phyloP scores from a whole-genome alignment of 1,140 invertebrate genomes.

The Cydia splendana region DNA sequence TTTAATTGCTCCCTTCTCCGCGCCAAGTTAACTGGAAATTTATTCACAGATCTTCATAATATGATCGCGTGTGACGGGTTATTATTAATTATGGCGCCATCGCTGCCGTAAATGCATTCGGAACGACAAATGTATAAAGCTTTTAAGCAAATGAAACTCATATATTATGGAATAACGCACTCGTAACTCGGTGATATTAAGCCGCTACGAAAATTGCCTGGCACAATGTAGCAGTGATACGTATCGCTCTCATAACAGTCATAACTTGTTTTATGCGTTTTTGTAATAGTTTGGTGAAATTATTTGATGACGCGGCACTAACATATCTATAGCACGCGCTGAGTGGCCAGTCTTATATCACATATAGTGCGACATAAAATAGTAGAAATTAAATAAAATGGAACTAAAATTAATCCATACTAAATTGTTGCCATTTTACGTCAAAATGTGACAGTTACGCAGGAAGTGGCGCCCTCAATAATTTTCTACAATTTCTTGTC shows the following conservation, averaged over 20 bases:
- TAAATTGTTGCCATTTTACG: no score
- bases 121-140: conserved; percentile 67
- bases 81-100: conserved; percentile 60
- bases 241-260: conserved; percentile 52
- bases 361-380: no score
- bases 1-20: neutral
- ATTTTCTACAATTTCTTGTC: no score
- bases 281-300: conserved; percentile 43
- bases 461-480: no score
- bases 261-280: conserved; percentile 61
- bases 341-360: no score
- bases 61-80: conserved; percentile 47
- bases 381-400: no score
- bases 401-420: no score
- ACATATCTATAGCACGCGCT: no score
- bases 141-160: conserved; percentile 76
- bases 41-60: conserved; percentile 33
- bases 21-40: conserved; percentile 36
- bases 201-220: conserved; percentile 66
- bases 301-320: neutral
- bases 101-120: conserved; percentile 59
- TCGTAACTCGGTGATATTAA: conserved; percentile 69
- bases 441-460: no score
- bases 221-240: conserved; percentile 63
- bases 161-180: conserved; percentile 74